Evolutionary conservation across 2,113 vertebrate species (phyloP).

Genomic region (Oncorhynchus masou): DNA sequence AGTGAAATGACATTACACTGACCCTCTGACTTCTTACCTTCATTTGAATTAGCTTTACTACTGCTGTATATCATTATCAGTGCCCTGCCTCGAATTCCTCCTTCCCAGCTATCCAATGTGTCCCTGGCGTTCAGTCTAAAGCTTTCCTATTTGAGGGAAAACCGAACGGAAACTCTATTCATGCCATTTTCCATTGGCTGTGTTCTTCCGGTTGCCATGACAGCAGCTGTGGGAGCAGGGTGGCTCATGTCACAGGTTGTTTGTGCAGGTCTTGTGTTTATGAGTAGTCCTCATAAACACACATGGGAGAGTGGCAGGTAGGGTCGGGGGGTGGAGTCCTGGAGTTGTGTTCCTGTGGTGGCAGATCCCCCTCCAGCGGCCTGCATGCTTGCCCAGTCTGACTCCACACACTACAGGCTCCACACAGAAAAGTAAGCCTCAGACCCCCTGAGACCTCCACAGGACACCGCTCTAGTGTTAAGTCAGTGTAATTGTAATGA

Average conservation of each 20-base stretch:
- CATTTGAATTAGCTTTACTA: too few species aligned
- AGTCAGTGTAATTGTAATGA: too few species aligned
- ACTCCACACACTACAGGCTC: too few species aligned
- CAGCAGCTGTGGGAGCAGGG: conserved; percentile 76
- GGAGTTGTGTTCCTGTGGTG: too few species aligned
- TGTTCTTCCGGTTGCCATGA: conserved; percentile 81
- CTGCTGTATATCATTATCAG: too few species aligned
- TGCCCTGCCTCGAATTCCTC: neutral
- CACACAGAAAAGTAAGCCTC: too few species aligned
- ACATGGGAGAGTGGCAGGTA: neutral
- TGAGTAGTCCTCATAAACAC: conserved; percentile 65
- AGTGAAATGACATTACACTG: too few species aligned
- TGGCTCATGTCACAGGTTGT: conserved; percentile 79
- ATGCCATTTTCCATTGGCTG: conserved; percentile 68
- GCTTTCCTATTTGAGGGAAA: conserved; percentile 40
- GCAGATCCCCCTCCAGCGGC: neutral
- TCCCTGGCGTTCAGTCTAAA: neutral
- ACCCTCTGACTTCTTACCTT: too few species aligned
- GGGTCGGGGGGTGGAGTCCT: too few species aligned
- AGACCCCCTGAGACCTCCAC: neutral
- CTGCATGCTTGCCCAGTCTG: too few species aligned
- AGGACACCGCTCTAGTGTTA: neutral
- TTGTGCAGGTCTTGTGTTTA: conserved; percentile 77
- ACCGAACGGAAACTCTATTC: conserved; percentile 55
- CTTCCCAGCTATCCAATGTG: neutral